A percentile compares a stretch with the other conserved stretches of the same genome.
Evolutionary conservation across 2,888 invertebrate genomes (phyloP).

Genomic region (Agrotis ipsilon): DNA sequence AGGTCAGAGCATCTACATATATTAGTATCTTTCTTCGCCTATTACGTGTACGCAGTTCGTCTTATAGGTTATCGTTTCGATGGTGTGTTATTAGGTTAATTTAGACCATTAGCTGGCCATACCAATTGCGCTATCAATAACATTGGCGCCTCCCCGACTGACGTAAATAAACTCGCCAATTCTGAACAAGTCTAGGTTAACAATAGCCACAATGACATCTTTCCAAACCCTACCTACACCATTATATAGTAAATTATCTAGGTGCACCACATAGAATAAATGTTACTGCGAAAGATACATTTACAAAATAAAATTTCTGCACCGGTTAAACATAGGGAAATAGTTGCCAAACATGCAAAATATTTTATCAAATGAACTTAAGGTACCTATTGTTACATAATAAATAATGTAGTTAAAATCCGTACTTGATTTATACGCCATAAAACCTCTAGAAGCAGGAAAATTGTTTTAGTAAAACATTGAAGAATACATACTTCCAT

Average conservation of each 20-base stretch:
- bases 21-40: not conserved
- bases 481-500: not conserved
- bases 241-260: too few species aligned
- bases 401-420: conserved; percentile 1
- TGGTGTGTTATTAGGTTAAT: conserved; percentile 24
- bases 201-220: conserved; percentile 1
- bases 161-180: conserved; percentile 17
- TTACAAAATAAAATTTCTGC: not conserved
- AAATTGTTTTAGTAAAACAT: conserved; percentile 17
- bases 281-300: not conserved
- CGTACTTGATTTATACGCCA: not conserved
- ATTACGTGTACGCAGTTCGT: not conserved
- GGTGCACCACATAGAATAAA: too few species aligned
- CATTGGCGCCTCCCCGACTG: conserved; percentile 11
- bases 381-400: not conserved
- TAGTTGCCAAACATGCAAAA: not conserved
- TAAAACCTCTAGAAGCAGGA: conserved; percentile 33
- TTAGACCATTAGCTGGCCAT: conserved; percentile 13
- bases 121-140: conserved; percentile 10
- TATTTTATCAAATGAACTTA: not conserved
- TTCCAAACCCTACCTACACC: not conserved
- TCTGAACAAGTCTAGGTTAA: not conserved
- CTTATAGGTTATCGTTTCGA: conserved; percentile 10
- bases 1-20: not conserved
- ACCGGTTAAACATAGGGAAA: not conserved